These are phyloP conservation scores for Coreius guichenoti DNA, from an alignment of 2,797 vertebrate genomes.

Conservation along the genomic window DNA sequence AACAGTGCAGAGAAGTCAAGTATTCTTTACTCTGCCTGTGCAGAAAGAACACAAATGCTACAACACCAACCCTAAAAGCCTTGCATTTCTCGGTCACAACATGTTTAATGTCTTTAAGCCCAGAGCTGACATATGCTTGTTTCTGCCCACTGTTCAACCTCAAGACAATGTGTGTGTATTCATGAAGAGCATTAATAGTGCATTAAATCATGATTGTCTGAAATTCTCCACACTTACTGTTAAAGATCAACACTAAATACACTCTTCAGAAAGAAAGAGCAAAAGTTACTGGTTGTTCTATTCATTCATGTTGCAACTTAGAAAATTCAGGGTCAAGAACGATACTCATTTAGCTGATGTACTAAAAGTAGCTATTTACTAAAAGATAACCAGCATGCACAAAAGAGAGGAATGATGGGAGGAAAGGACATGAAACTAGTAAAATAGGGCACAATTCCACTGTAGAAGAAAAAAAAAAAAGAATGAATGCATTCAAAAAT, in stretches of 20 bases:
- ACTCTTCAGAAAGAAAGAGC: neutral
- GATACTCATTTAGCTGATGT: neutral
- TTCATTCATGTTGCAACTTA: neutral
- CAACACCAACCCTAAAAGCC: neutral
- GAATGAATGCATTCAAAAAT: neutral
- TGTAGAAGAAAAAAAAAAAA: neutral
- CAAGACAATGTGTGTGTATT: neutral
- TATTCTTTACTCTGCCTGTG: neutral
- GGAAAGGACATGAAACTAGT: neutral
- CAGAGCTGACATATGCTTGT: slow-evolving; percentile 15
- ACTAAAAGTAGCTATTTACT: neutral
- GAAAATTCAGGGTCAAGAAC: neutral
- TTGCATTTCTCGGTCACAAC: neutral
- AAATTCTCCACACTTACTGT: neutral
- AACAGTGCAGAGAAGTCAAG: neutral
- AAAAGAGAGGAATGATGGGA: neutral
- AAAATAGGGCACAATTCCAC: neutral
- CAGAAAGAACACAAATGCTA: neutral
- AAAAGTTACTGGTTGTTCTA: neutral
- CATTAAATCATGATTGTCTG: neutral
- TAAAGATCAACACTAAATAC: neutral
- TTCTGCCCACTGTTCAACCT: slow-evolving; percentile 12
- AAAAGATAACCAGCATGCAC: neutral
- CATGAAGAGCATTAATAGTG: neutral
- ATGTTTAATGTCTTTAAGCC: slow-evolving; percentile 2